Percentiles rank a stretch among this genome's conserved stretches.
These are phyloP conservation scores for Capricornis sumatraensis DNA, from an alignment of 2,113 vertebrate species.

Conservation along the genomic window DNA sequence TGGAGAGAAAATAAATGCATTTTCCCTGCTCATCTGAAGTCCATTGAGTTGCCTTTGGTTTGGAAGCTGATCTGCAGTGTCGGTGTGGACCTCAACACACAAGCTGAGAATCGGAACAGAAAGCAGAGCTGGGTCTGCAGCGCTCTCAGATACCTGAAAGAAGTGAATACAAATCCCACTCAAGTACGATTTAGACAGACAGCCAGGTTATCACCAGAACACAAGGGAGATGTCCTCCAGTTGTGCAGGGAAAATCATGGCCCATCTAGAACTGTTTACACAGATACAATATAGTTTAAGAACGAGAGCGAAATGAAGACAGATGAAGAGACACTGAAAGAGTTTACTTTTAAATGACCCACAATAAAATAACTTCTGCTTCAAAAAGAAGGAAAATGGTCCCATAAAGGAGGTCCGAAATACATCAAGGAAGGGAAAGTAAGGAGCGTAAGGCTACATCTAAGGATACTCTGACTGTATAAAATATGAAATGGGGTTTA, in stretches of 20 bases:
- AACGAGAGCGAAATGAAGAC: constrained; percentile 19
- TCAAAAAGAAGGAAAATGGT: neutral
- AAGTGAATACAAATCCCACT: neutral
- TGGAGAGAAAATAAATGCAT: neutral
- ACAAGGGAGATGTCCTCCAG: neutral
- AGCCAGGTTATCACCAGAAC: neutral
- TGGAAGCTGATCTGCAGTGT: neutral
- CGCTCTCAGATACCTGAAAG: neutral
- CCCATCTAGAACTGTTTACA: neutral
- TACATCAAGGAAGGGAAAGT: neutral
- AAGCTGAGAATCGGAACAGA: neutral
- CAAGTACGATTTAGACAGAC: neutral
- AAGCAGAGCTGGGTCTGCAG: neutral
- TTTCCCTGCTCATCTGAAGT: neutral
- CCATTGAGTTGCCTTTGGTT: neutral
- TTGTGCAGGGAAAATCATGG: neutral
- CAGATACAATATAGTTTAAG: neutral
- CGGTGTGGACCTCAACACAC: neutral
- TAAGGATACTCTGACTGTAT: neutral
- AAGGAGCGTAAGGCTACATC: neutral
- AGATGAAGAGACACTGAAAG: neutral
- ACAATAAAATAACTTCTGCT: neutral
- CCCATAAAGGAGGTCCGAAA: neutral
- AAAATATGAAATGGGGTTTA: neutral
- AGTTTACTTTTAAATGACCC: neutral